Evolutionary conservation across 2,797 vertebrate genomes (phyloP).

Genomic region (Mormyrus proboscirostris): DNA sequence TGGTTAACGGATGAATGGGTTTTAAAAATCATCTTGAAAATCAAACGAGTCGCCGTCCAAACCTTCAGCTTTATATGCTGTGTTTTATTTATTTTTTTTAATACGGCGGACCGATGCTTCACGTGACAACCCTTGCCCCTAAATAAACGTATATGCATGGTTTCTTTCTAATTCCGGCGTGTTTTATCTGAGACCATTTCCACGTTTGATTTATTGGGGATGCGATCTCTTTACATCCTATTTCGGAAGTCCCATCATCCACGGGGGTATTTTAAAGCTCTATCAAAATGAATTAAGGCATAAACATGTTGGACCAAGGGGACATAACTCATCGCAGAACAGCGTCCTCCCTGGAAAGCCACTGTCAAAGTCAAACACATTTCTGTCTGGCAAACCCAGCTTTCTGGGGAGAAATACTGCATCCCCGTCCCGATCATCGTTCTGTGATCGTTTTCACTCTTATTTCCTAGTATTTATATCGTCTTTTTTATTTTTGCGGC

Average conservation of each 20-base stretch:
- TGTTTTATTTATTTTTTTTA: background rate
- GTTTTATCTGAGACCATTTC: conserved; percentile 1
- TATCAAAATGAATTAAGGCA: conserved; percentile 11
- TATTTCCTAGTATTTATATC: background rate
- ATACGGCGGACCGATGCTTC: background rate
- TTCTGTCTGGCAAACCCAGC: background rate
- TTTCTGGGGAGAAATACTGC: background rate
- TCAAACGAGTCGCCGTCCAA: background rate
- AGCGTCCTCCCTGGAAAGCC: background rate
- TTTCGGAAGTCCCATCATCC: background rate
- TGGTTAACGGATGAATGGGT: background rate
- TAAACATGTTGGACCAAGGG: background rate
- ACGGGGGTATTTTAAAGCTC: background rate
- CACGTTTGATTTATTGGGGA: background rate
- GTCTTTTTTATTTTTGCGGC: background rate
- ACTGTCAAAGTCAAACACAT: conserved; percentile 15
- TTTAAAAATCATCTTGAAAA: background rate
- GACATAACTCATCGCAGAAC: background rate
- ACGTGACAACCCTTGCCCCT: background rate
- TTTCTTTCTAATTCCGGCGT: background rate
- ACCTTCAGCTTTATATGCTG: background rate
- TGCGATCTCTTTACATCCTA: background rate
- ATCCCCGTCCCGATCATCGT: background rate
- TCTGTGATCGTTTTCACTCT: background rate
- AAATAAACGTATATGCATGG: background rate